Percentiles rank a stretch among this genome's conserved stretches.
Conservation (phyloP, 2,113 vertebrate genomes). For the Notarius lentiginosus region DNA sequence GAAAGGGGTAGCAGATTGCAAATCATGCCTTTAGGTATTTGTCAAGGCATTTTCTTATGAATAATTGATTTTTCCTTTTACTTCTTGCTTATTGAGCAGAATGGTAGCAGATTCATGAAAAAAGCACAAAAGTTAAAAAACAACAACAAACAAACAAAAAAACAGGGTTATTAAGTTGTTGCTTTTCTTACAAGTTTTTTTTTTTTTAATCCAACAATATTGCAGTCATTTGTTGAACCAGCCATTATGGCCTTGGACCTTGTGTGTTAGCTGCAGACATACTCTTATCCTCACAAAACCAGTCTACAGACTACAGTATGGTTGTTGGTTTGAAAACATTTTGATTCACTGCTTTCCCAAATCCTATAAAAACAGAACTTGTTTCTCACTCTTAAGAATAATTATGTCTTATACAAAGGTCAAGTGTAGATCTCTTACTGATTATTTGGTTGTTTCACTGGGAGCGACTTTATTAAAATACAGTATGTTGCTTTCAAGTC, state of each 20-base stretch:
- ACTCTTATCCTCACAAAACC: not conserved
- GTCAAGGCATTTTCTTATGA: not conserved
- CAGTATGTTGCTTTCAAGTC: not conserved
- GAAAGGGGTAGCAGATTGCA: not conserved
- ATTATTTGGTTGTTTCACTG: not conserved
- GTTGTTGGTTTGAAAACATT: not conserved
- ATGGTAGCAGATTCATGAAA: not conserved
- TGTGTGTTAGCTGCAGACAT: not conserved
- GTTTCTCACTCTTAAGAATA: not conserved
- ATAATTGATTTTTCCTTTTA: not conserved
- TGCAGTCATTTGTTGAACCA: not conserved
- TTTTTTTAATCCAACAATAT: not conserved
- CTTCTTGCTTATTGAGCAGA: not conserved
- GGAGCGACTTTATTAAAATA: not conserved
- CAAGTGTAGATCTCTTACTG: not conserved
- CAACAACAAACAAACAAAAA: not conserved
- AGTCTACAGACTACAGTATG: not conserved
- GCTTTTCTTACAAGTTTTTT: not conserved
- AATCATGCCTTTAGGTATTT: not conserved
- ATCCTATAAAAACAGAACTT: not conserved
- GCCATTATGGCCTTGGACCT: not conserved
- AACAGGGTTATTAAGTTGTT: not conserved
- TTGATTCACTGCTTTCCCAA: not conserved
- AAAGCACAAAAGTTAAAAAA: not conserved
- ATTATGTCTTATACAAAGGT: not conserved